Conservation (phyloP, 2,888 invertebrate genomes). For the Coecobrya sp. region DNA sequence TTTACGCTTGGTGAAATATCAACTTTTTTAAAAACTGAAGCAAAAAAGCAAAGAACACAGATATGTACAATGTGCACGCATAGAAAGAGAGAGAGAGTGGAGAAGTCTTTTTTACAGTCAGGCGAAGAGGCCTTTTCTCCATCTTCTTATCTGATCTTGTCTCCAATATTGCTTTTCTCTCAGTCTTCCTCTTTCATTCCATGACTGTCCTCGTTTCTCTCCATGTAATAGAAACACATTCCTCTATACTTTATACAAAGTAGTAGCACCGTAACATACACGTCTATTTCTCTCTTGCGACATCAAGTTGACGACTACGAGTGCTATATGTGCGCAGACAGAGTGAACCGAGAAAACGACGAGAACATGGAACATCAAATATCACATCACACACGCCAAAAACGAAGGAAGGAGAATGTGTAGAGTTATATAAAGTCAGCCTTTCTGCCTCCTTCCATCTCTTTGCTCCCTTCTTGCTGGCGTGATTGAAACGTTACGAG, state of each 20-base stretch:
- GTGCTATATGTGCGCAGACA: conserved; percentile 1
- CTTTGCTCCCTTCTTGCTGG: background rate
- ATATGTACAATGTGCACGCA: background rate
- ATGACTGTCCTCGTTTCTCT: conserved; percentile 9
- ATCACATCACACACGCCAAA: conserved; percentile 41
- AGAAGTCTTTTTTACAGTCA: conserved; percentile 47
- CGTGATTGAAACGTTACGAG: background rate
- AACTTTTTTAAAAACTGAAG: conserved; percentile 44
- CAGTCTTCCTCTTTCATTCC: background rate
- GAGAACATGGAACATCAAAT: conserved; percentile 47
- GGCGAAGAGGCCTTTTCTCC: conserved; percentile 48
- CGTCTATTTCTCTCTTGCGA: conserved; percentile 35
- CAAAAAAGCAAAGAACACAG: conserved; percentile 5
- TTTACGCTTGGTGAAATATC: conserved; percentile 65
- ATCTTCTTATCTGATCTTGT: conserved; percentile 69
- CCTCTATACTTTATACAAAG: background rate
- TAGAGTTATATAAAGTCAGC: background rate
- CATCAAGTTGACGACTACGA: conserved; percentile 53
- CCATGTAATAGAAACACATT: background rate
- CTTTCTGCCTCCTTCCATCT: background rate
- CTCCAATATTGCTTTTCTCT: conserved; percentile 49
- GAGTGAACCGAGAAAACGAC: conserved; percentile 24
- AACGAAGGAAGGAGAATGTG: conserved; percentile 4
- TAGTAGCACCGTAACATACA: background rate
- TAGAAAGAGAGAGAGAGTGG: no score